Base-by-base conservation (phyloP, 2,113 vertebrate genomes). In the Panurus biarmicus region DNA sequence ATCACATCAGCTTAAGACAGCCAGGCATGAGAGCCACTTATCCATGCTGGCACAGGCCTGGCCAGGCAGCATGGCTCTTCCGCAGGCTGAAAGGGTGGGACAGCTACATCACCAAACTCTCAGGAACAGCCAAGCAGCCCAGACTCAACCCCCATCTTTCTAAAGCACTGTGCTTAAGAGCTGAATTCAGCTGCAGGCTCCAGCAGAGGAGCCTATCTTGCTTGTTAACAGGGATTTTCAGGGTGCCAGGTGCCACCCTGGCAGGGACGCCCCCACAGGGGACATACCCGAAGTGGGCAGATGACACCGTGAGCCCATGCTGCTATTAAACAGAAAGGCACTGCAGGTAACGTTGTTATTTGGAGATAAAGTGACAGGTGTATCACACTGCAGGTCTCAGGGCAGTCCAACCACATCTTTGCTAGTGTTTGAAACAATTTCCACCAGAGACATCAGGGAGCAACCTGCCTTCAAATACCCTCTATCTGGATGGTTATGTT, bases 241-340 rank as follows among this genome's bases (percentile, higher is more conserved):
- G 38, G 24, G 50, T 48, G 24, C 28, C 29, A 50, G 31, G 21
- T 14, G 25, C 31, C 12, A 6, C 36, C 5, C 22, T 17, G 14
- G 31, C 69, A 79, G n/a, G 65, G 40, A 8, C 48, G 19, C 23
- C 15, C 12, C 33, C 38, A 35, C 18, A 14, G 4, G 13, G 33
- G 58, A 53, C 57, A 75, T 47, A 69, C 15, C 23, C 70, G 56
- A 45, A 73, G 26, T 2, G 13, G 42, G 82, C 24, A 72, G 65
- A 70, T 64, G n/a, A 62, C 12, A 21, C 25, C 0, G 0, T 11
- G 18, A 60, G 9, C 8, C 44, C 53, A 7, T 22, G 38, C 13
- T 72, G 71, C 53, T 47, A 14, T 38, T 36, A 25, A 75, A 67
- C 50, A 70, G 57, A 87, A 80, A 48, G 14, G 31, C 50, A 65